Percentiles rank a stretch among this genome's conserved stretches.
phyloP scores from a whole-genome alignment of 92 coral and sea anemone genomes.

The Palythoa grandis region DNA sequence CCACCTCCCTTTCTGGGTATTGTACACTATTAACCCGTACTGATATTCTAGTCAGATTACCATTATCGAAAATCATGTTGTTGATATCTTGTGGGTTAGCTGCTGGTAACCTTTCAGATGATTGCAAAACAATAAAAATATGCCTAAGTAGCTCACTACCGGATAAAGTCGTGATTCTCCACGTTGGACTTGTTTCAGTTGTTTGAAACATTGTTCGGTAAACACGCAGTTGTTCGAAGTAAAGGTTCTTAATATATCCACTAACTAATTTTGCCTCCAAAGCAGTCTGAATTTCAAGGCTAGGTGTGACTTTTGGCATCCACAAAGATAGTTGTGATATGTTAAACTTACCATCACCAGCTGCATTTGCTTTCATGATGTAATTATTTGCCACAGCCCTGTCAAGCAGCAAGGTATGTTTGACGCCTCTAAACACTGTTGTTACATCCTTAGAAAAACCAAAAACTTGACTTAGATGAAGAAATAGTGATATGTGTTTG shows the following conservation, averaged over 20 bases:
- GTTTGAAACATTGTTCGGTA: neutral
- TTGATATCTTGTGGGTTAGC: neutral
- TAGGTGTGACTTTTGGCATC: neutral
- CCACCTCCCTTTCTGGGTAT: neutral
- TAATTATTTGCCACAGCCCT: neutral
- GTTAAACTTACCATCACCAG: neutral
- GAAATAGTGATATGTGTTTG: too few relatives aligned
- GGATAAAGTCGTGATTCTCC: neutral
- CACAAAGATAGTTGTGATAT: neutral
- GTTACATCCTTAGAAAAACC: too few relatives aligned
- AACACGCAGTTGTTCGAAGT: neutral
- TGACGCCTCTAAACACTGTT: too few relatives aligned
- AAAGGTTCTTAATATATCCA: neutral
- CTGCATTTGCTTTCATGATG: neutral
- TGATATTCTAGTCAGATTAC: neutral
- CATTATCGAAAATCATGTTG: too few relatives aligned
- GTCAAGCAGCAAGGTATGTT: too few relatives aligned
- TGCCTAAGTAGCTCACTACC: neutral
- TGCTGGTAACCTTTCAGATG: neutral
- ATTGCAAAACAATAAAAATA: neutral
- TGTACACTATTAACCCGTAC: neutral
- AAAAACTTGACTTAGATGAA: too few relatives aligned
- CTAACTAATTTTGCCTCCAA: neutral
- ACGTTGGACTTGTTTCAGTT: neutral
- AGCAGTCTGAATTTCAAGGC: neutral